These are phyloP conservation scores for Prosopocoilus inquinatus DNA, from an alignment of 2,888 invertebrate species.

Conservation along the genomic window DNA sequence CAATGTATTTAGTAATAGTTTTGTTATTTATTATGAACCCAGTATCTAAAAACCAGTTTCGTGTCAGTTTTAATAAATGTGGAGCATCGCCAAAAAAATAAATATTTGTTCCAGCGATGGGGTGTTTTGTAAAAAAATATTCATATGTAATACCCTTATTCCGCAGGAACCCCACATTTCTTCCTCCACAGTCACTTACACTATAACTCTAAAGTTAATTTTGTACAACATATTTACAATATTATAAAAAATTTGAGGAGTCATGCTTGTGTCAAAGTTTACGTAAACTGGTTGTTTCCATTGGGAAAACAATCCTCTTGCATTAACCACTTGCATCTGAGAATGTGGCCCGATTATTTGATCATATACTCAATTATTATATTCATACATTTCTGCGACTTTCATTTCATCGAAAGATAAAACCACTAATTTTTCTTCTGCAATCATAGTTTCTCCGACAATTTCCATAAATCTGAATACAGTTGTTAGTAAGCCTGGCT, in stretches of 20 bases:
- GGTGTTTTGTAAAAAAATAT: constrained; percentile 24
- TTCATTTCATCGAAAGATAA: constrained; percentile 29
- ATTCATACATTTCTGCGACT: constrained; percentile 24
- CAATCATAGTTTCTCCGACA: no score
- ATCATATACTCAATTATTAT: constrained; percentile 25
- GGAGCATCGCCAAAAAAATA: constrained; percentile 28
- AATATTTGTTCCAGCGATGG: constrained; percentile 19
- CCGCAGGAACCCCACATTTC: constrained; percentile 27
- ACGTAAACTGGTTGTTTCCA: constrained; percentile 33
- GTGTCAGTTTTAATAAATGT: constrained; percentile 23
- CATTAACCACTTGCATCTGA: constrained; percentile 33
- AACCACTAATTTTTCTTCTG: no score
- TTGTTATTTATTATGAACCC: constrained; percentile 8
- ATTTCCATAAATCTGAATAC: no score
- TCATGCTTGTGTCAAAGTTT: constrained; percentile 37
- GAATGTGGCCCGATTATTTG: constrained; percentile 30
- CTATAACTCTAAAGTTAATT: constrained; percentile 32
- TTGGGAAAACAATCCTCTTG: constrained; percentile 27
- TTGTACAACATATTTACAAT: constrained; percentile 25
- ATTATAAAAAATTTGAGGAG: constrained; percentile 24
- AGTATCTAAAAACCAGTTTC: constrained; percentile 26
- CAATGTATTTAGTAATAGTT: constrained; percentile 3
- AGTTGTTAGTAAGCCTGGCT: no score
- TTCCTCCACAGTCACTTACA: constrained; percentile 32
- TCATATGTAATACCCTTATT: no score